Percentiles rank a stretch among this genome's conserved stretches.
Evolutionary conservation across 2,113 vertebrate genomes (phyloP).

Genomic region (Canis aureus): DNA sequence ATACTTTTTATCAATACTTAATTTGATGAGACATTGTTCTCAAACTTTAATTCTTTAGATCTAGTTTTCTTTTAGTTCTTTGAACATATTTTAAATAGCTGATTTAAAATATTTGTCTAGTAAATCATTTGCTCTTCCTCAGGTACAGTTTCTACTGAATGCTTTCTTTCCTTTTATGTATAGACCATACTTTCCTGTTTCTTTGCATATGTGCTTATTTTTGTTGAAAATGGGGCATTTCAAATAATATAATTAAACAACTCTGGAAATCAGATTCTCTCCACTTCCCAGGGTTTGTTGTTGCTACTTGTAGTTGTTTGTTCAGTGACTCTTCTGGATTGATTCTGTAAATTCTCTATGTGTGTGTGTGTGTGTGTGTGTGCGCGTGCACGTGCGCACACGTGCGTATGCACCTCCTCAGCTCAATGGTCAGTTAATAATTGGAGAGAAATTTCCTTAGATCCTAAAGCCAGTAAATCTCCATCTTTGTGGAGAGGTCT

Average conservation of each 20-base stretch:
- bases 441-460: neutral
- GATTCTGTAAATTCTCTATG: neutral
- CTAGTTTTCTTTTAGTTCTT: neutral
- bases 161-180: neutral
- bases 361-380: too few species aligned
- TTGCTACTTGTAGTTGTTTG: neutral
- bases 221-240: neutral
- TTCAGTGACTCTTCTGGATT: neutral
- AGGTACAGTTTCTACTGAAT: neutral
- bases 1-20: neutral
- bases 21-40: conserved; percentile 1
- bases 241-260: neutral
- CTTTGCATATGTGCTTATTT: neutral
- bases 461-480: neutral
- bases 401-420: neutral
- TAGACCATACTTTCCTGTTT: neutral
- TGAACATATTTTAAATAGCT: neutral
- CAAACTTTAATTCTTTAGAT: neutral
- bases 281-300: neutral
- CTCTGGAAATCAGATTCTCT: neutral
- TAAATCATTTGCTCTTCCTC: neutral
- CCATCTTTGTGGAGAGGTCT: neutral
- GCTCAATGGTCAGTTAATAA: neutral
- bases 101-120: neutral
- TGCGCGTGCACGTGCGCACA: too few species aligned